Evolutionary conservation across 2,797 vertebrate genomes (phyloP), one percentile per base, ranked within the genome.

Genomic region (Sphenodon punctatus): DNA sequence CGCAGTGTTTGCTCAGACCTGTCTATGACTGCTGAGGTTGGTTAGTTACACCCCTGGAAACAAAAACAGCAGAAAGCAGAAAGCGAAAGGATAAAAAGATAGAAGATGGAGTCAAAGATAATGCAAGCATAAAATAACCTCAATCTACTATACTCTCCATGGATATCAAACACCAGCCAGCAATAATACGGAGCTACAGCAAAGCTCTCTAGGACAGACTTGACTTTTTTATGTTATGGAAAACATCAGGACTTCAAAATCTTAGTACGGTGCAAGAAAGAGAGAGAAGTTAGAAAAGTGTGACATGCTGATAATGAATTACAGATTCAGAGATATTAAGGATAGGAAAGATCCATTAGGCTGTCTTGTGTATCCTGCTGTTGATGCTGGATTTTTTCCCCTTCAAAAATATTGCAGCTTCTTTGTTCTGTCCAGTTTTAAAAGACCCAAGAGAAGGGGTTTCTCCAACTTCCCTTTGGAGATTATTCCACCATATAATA

Each of bases 41-140:
- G 49, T 76, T 86, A 80, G 53, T 23, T 77, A 67, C 2, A 81
- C 36, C 3, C 1, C 17, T 51, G 34, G 46, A 27, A 38, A 58
- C 12, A 61, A 77, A 73, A 87, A 72, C 36, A 34, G 38, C 17
- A 66, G 77, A n/a, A 17, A 53, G 69, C 23, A 0, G 1, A 7
- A 67, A 66, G 16, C 42, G 51, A 80, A 85, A 82, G 55, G 10
- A 63, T 66, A 68, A 17, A 48, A 46, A 59, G 46, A 55, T 22
- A 95, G 94, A 95, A 49, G 49, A 55, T 92, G 95, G 94, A 94
- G 92, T 93, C 88, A 94, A 94, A 95, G 90, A 78, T 94, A 96
- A 95, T 89, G 93, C 95, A 97, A 94, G 87, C 95, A 95, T 95
- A 97, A 97, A 96, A 92, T 96, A 96, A 96, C 92, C 95, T 96